A percentile compares a stretch with the other conserved stretches of the same genome.
Evolutionary conservation across 2,888 invertebrate genomes (phyloP).

Genomic region (Desoria tigrina): DNA sequence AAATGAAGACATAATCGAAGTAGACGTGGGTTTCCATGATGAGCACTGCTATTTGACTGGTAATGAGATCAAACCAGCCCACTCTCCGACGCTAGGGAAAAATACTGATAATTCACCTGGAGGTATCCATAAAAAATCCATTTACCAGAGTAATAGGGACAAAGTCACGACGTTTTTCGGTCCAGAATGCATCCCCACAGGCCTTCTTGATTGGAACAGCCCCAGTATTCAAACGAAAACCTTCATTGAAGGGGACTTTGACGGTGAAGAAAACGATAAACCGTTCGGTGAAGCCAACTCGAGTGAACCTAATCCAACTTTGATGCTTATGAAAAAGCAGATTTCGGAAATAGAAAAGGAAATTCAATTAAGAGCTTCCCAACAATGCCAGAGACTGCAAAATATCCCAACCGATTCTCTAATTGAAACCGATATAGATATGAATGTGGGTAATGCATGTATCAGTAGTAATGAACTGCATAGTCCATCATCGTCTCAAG

Average conservation of each 20-base stretch:
- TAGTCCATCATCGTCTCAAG: slow-evolving; percentile 3
- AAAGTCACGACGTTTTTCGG: not conserved
- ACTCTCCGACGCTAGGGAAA: not conserved
- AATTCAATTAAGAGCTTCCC: slow-evolving; percentile 60
- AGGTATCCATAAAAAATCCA: not conserved
- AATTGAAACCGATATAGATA: not conserved
- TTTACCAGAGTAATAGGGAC: slow-evolving; percentile 4
- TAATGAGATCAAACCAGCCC: slow-evolving; percentile 1
- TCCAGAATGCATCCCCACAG: not conserved
- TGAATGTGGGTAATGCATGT: not conserved
- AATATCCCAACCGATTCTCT: not conserved
- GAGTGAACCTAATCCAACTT: slow-evolving; percentile 74
- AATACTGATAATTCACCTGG: not conserved
- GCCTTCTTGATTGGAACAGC: slow-evolving; percentile 2
- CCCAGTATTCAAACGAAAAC: slow-evolving; percentile 1
- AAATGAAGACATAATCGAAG: slow-evolving; percentile 63
- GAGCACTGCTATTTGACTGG: slow-evolving; percentile 15
- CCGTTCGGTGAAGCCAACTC: not conserved
- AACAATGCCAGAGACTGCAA: slow-evolving; percentile 35
- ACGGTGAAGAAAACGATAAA: not conserved
- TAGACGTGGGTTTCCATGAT: slow-evolving; percentile 13
- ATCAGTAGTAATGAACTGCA: not conserved
- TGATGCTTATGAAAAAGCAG: slow-evolving; percentile 66
- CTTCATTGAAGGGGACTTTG: not conserved
- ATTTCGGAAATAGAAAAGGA: slow-evolving; percentile 73